phyloP scores from a whole-genome alignment of 2,888 invertebrate species.

The Cephus sareptanus region DNA sequence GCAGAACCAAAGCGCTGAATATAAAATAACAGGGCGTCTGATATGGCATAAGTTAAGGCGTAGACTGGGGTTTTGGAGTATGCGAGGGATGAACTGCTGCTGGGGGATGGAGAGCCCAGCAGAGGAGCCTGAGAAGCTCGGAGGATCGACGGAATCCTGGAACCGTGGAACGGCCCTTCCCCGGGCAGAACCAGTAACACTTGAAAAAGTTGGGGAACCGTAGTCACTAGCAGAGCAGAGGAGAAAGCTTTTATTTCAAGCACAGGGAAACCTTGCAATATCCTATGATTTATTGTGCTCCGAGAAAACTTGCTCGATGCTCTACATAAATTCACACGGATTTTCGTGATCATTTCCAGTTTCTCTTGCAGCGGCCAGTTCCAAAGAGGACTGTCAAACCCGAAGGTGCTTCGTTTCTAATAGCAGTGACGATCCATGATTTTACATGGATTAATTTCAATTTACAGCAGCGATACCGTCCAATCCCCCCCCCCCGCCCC shows the following conservation, averaged over 20 bases:
- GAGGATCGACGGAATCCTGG: not conserved
- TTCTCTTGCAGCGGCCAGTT: not conserved
- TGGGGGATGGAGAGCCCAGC: not conserved
- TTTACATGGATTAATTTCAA: no score
- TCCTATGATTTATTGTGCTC: slow-evolving; percentile 19
- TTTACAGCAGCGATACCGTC: no score
- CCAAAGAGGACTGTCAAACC: not conserved
- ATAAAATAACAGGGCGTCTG: slow-evolving; percentile 16
- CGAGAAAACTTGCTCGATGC: not conserved
- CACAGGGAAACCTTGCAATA: slow-evolving; percentile 15
- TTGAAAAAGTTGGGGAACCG: slow-evolving; percentile 30
- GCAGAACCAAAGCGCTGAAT: slow-evolving; percentile 8
- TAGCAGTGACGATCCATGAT: not conserved
- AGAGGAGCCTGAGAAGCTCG: not conserved
- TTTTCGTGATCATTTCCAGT: not conserved
- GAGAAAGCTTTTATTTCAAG: slow-evolving; percentile 15
- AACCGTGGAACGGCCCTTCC: not conserved
- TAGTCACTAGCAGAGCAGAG: not conserved
- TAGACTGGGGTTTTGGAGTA: not conserved
- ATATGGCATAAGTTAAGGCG: slow-evolving; percentile 18
- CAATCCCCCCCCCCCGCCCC: no score
- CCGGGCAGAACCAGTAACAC: slow-evolving; percentile 8
- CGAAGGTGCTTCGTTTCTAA: not conserved
- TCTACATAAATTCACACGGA: not conserved
- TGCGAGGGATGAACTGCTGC: not conserved